These are phyloP conservation scores for Lomographa bimaculata DNA, from an alignment of 2,888 invertebrate genomes.

Conservation along the genomic window DNA sequence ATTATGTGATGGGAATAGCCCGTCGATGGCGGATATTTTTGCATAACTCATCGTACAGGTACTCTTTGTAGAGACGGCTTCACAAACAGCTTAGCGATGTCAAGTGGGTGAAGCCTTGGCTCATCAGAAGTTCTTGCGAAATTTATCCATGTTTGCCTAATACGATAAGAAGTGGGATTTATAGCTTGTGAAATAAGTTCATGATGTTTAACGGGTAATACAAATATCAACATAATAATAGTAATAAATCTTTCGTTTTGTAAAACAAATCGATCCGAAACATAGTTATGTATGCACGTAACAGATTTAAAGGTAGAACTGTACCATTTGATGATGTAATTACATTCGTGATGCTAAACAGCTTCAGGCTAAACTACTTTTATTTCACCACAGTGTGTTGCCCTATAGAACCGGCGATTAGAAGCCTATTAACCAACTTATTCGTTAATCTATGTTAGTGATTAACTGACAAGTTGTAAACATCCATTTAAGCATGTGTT, in stretches of 20 bases:
- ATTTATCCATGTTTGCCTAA: conserved; percentile 11
- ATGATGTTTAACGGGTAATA: conserved; percentile 7
- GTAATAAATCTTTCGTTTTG: conserved; percentile 22
- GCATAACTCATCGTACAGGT: conserved; percentile 17
- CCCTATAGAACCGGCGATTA: conserved; percentile 30
- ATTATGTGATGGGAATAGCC: conserved; percentile 64
- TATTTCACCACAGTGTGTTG: conserved; percentile 30
- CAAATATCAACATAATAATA: conserved; percentile 8
- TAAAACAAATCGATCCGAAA: conserved; percentile 24
- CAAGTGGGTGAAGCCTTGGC: conserved; percentile 10
- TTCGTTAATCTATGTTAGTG: conserved; percentile 38
- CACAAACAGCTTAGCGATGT: conserved; percentile 7
- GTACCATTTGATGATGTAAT: conserved; percentile 33
- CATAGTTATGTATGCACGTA: conserved; percentile 20
- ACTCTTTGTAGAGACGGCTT: conserved; percentile 6
- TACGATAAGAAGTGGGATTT: conserved; percentile 14
- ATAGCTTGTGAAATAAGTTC: conserved; percentile 10
- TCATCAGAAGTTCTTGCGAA: conserved; percentile 12
- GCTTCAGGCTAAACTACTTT: conserved; percentile 33
- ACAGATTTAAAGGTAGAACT: conserved; percentile 24
- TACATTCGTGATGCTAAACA: conserved; percentile 26
- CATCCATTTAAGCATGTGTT: conserved; percentile 31
- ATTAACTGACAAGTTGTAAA: conserved; percentile 35
- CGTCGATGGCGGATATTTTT: conserved; percentile 25
- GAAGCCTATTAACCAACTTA: conserved; percentile 43